Evolutionary conservation across 2,113 vertebrate species (phyloP).

Genomic region (Pangasianodon hypophthalmus): DNA sequence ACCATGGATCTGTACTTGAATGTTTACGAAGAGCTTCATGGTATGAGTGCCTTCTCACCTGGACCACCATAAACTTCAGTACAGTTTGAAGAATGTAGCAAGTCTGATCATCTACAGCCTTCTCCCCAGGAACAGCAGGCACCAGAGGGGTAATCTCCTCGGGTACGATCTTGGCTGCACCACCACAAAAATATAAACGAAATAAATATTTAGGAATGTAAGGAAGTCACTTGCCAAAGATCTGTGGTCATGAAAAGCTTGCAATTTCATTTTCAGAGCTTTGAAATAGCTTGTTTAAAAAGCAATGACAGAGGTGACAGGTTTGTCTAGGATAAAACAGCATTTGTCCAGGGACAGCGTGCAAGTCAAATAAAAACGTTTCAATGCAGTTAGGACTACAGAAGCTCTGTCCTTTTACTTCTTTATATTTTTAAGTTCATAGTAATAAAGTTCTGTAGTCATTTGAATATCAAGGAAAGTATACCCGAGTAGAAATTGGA

Average conservation of each 20-base stretch:
- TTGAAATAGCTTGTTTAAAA: conserved; percentile 6
- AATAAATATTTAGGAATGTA: not conserved
- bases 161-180: conserved; percentile 87
- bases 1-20: not conserved
- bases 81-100: conserved; percentile 92
- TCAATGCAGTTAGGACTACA: not conserved
- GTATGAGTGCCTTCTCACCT: conserved; percentile 75
- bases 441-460: not conserved
- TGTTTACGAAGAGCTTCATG: not conserved
- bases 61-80: conserved; percentile 93
- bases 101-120: conserved; percentile 88
- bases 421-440: not conserved
- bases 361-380: conserved; percentile 9
- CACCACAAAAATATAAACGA: conserved; percentile 33
- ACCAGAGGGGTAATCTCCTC: conserved; percentile 94
- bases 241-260: not conserved
- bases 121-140: conserved; percentile 87
- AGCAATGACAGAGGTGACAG: not conserved
- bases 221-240: not conserved
- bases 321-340: not conserved
- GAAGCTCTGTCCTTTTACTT: not conserved
- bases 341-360: not conserved
- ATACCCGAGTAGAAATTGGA: conserved; percentile 14
- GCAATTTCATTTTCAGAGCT: not conserved
- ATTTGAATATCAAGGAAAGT: conserved; percentile 11